Evolutionary conservation across 2,888 invertebrate genomes (phyloP).

Genomic region (Petrolisthes manimaculis): DNA sequence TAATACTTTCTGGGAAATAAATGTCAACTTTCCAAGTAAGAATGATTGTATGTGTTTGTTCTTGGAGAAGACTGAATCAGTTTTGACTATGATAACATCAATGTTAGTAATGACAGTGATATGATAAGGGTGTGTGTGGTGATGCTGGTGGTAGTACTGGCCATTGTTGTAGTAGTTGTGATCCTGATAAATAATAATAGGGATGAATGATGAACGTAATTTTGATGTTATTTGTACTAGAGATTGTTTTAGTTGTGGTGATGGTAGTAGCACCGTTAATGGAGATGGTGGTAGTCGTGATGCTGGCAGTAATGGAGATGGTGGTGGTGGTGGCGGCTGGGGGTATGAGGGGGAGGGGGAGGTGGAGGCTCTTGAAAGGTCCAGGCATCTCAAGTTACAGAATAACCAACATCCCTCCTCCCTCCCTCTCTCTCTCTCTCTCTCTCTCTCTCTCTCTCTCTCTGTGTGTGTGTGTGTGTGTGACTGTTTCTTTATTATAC

Average conservation of each 20-base stretch:
- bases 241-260: not conserved
- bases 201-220: not conserved
- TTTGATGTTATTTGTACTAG: not conserved
- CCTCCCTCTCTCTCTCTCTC: not conserved
- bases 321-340: not conserved
- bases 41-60: too few species aligned
- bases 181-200: not conserved
- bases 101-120: too few species aligned
- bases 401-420: not conserved
- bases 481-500: too few species aligned
- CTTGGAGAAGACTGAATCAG: too few species aligned
- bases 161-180: too few species aligned
- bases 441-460: conserved; percentile 10
- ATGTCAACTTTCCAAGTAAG: too few species aligned
- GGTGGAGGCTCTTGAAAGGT: conserved; percentile 1
- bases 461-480: not conserved
- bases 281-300: conserved; percentile 9
- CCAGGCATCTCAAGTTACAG: not conserved
- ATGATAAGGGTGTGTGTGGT: too few species aligned
- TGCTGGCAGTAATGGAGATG: not conserved
- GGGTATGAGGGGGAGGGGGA: not conserved
- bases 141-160: too few species aligned
- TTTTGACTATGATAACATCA: too few species aligned
- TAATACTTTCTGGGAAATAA: too few species aligned
- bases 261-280: not conserved